Conservation (phyloP, 2,797 vertebrate genomes). For the Malurus splendens region DNA sequence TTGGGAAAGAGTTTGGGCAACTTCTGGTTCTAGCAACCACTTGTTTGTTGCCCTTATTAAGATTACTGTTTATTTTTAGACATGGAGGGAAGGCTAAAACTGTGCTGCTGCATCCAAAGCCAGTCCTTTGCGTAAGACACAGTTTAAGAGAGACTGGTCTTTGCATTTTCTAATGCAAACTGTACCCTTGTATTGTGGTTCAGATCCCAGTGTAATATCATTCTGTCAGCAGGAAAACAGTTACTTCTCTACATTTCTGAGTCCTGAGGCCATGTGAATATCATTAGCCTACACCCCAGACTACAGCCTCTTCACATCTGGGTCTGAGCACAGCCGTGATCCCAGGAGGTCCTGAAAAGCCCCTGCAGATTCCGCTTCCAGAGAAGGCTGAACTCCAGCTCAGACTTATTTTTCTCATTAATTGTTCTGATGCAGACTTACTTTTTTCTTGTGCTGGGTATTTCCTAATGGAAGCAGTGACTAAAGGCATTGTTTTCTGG, state of each 20-base stretch:
- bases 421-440: not conserved
- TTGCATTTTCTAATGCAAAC: not conserved
- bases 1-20: slow-evolving; percentile 1
- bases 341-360: not conserved
- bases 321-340: not conserved
- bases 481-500: not conserved
- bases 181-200: not conserved
- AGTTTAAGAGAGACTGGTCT: not conserved
- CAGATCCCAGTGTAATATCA: not conserved
- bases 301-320: slow-evolving; percentile 1
- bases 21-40: not conserved
- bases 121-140: not conserved
- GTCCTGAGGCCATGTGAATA: not conserved
- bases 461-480: slow-evolving; percentile 20
- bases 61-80: slow-evolving; percentile 17
- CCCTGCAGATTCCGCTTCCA: not conserved
- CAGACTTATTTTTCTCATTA: slow-evolving; percentile 51
- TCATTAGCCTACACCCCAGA: not conserved
- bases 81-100: not conserved
- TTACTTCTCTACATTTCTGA: slow-evolving; percentile 7
- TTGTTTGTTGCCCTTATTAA: slow-evolving; percentile 2
- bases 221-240: not conserved
- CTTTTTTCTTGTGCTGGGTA: not conserved
- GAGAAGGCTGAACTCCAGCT: slow-evolving; percentile 12
- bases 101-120: not conserved